phyloP scores from a whole-genome alignment of 2,113 vertebrate genomes.

The Psophia crepitans region DNA sequence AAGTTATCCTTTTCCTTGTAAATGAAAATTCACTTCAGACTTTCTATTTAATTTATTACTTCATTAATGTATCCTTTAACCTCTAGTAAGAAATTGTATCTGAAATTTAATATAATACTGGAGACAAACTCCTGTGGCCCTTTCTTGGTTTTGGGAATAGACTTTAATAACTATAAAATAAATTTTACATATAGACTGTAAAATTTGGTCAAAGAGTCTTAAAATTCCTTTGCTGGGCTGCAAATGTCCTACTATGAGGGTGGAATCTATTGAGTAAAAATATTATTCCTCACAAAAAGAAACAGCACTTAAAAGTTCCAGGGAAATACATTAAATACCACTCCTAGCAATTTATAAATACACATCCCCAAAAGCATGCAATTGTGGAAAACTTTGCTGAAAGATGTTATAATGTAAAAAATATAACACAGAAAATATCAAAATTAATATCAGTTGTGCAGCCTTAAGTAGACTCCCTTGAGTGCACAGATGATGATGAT shows the following conservation, averaged over 20 bases:
- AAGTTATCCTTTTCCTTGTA: neutral
- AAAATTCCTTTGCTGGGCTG: neutral
- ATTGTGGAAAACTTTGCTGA: neutral
- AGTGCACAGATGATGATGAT: neutral
- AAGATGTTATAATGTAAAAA: neutral
- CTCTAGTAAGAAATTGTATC: neutral
- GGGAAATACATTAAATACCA: neutral
- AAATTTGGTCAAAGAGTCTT: neutral
- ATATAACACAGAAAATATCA: neutral
- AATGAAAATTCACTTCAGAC: neutral
- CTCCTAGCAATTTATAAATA: neutral
- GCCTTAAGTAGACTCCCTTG: neutral
- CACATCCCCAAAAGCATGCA: neutral
- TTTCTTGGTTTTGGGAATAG: neutral
- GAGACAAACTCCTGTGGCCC: neutral
- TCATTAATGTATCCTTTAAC: neutral
- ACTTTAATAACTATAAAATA: neutral
- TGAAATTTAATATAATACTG: neutral
- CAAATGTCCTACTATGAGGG: neutral
- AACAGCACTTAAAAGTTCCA: neutral
- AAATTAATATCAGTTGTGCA: neutral
- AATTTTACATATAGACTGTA: neutral
- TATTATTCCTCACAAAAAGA: neutral
- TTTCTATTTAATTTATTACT: neutral
- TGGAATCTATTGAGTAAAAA: neutral